phyloP scores from a whole-genome alignment of 1,140 invertebrate genomes.

The Saccostrea glomerata region DNA sequence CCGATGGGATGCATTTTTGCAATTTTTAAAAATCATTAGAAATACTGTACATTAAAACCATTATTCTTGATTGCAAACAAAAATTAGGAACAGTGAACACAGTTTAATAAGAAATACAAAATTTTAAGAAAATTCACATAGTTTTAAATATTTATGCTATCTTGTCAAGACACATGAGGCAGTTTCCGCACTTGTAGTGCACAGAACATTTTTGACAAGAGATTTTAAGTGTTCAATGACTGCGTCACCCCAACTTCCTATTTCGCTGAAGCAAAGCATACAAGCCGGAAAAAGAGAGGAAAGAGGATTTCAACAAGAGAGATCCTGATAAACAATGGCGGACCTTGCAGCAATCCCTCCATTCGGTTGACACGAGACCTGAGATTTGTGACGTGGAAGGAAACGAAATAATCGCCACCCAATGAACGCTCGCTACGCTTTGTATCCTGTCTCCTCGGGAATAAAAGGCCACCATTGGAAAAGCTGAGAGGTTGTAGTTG shows the following conservation, averaged over 20 bases:
- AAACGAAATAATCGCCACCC: constrained; percentile 13
- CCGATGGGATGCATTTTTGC: no score
- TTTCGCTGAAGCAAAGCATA: not conserved
- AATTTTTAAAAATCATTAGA: no score
- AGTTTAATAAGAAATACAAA: no score
- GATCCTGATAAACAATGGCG: constrained; percentile 35
- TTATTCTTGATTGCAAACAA: no score
- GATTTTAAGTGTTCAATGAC: not conserved
- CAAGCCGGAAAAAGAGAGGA: constrained; percentile 30
- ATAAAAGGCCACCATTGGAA: constrained; percentile 29
- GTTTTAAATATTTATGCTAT: not conserved
- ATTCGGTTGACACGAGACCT: not conserved
- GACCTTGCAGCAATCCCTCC: not conserved
- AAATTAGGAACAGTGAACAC: no score
- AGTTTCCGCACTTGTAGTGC: constrained; percentile 10
- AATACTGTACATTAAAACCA: no score
- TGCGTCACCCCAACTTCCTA: constrained; percentile 29
- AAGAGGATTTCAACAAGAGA: constrained; percentile 30
- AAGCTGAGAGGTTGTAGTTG: not conserved
- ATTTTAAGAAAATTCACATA: not conserved
- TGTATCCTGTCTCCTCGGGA: constrained; percentile 29
- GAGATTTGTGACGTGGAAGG: constrained; percentile 24
- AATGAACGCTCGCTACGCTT: not conserved
- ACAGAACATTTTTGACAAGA: constrained; percentile 13
- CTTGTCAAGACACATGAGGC: constrained; percentile 12